phyloP scores from a whole-genome alignment of 2,888 invertebrate genomes.

The Orchestes rusci region DNA sequence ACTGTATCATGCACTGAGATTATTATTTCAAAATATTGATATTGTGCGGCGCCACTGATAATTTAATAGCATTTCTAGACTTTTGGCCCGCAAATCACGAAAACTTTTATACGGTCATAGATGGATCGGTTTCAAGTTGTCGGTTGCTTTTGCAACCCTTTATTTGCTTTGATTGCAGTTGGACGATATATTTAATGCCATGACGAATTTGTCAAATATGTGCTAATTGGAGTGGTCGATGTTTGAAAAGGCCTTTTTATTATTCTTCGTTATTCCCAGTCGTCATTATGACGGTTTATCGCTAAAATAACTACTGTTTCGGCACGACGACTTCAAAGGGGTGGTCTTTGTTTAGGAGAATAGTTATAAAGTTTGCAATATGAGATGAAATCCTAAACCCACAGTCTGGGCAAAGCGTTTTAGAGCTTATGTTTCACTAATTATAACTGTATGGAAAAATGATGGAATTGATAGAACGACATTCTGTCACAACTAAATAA shows the following conservation, averaged over 20 bases:
- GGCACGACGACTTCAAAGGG: neutral
- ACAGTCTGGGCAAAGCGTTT: too few species aligned
- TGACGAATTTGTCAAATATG: constrained; percentile 23
- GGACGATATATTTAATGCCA: constrained; percentile 19
- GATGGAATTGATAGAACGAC: too few species aligned
- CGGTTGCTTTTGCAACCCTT: constrained; percentile 13
- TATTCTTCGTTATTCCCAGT: neutral
- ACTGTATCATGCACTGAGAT: too few species aligned
- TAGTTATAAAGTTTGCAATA: neutral
- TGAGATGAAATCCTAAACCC: too few species aligned
- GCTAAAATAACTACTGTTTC: constrained; percentile 15
- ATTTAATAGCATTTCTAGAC: constrained; percentile 5
- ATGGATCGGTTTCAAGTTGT: too few species aligned
- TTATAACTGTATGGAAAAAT: too few species aligned
- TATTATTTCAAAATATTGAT: too few species aligned
- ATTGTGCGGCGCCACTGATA: too few species aligned
- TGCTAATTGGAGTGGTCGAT: constrained; percentile 20
- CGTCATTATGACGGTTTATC: constrained; percentile 15
- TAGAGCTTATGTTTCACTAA: too few species aligned
- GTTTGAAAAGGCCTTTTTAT: constrained; percentile 12
- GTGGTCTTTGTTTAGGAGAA: neutral
- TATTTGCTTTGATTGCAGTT: constrained; percentile 20
- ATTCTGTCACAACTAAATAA: neutral
- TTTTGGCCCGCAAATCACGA: constrained; percentile 16
- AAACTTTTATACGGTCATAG: constrained; percentile 11